phyloP scores from a whole-genome alignment of 2,888 invertebrate species.

The Hypomecis atomaria region DNA sequence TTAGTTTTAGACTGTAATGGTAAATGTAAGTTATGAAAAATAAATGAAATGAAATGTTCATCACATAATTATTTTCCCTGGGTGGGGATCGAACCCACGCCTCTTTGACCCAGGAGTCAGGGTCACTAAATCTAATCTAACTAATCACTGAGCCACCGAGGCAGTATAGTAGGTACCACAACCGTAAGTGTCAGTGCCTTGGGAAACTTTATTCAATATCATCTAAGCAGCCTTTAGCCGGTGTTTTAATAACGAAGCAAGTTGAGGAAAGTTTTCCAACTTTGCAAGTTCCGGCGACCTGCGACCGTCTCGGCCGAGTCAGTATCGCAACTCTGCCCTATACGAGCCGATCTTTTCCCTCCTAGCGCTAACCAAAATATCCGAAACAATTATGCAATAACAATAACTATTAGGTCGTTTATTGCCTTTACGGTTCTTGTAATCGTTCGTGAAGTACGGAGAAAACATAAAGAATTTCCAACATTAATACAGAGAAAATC shows the following conservation, averaged over 20 bases:
- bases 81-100: too few species aligned
- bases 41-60: too few species aligned
- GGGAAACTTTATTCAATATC: constrained; percentile 13
- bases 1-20: too few species aligned
- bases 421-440: constrained; percentile 11
- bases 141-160: too few species aligned
- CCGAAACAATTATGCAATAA: constrained; percentile 6
- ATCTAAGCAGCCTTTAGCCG: constrained; percentile 5
- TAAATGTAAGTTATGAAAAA: too few species aligned
- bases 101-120: too few species aligned
- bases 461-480: constrained; percentile 15
- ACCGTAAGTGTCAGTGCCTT: background rate
- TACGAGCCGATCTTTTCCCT: background rate
- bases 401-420: constrained; percentile 8
- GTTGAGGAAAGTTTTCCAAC: constrained; percentile 4
- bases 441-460: constrained; percentile 15
- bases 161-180: too few species aligned
- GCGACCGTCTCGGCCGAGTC: background rate
- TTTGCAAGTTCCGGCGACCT: background rate
- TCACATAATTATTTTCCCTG: too few species aligned
- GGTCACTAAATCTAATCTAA: too few species aligned
- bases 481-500: constrained; percentile 19
- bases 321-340: background rate
- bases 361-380: background rate
- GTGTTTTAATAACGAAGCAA: constrained; percentile 30